Percentiles rank a stretch among this genome's conserved stretches.
Conservation (phyloP, 2,113 vertebrate species). For the Melanotaenia duboulayi region DNA sequence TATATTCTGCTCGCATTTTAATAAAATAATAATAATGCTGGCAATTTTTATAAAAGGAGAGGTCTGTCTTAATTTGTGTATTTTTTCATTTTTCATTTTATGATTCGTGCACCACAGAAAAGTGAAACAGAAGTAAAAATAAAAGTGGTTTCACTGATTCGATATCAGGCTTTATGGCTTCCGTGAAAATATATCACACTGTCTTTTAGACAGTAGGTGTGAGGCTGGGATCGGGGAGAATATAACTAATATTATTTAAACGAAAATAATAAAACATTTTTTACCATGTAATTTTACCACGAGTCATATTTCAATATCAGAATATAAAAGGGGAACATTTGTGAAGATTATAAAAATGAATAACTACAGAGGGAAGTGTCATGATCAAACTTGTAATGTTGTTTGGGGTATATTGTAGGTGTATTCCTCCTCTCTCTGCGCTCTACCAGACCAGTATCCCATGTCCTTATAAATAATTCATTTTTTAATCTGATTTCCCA, state of each 20-base stretch:
- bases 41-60: not conserved
- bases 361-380: constrained; percentile 74
- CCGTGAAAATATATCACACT: constrained; percentile 64
- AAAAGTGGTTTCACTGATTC: constrained; percentile 61
- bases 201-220: constrained; percentile 49
- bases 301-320: constrained; percentile 80
- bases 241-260: constrained; percentile 74
- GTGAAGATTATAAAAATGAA: constrained; percentile 77
- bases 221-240: constrained; percentile 27
- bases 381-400: constrained; percentile 80
- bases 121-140: constrained; percentile 41
- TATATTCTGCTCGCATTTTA: no score
- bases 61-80: constrained; percentile 6
- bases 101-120: constrained; percentile 33
- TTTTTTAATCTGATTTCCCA: constrained; percentile 85
- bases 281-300: constrained; percentile 71
- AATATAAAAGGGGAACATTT: constrained; percentile 68
- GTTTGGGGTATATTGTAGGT: constrained; percentile 77
- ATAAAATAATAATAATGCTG: not conserved
- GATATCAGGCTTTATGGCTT: constrained; percentile 58
- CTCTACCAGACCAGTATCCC: constrained; percentile 68
- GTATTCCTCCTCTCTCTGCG: constrained; percentile 67
- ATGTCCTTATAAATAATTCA: constrained; percentile 84
- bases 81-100: constrained; percentile 33
- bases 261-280: constrained; percentile 77